phyloP scores from a whole-genome alignment of 1,140 invertebrate genomes.

The Drosophila navojoa region DNA sequence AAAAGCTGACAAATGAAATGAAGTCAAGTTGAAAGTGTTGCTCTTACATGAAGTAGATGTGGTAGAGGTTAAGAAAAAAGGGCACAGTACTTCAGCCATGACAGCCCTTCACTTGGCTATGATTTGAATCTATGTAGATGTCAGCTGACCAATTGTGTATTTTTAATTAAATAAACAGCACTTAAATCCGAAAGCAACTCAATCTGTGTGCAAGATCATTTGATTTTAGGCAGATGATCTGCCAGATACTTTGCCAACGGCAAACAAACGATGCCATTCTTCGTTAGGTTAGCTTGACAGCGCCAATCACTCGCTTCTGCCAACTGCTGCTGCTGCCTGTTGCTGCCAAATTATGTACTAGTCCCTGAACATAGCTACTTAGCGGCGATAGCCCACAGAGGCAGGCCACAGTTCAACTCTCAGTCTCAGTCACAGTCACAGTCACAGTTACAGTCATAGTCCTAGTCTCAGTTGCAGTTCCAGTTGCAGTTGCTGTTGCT shows the following conservation, averaged over 20 bases:
- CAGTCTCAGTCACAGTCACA: slow-evolving; percentile 1
- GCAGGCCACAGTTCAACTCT: slow-evolving; percentile 51
- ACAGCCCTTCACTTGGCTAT: no score
- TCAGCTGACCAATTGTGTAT: no score
- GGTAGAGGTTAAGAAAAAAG: no score
- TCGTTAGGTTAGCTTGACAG: slow-evolving; percentile 30
- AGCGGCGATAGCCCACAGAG: slow-evolving; percentile 38
- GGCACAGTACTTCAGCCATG: no score
- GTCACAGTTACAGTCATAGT: slow-evolving; percentile 15
- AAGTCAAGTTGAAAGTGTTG: no score
- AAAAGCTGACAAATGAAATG: slow-evolving; percentile 18
- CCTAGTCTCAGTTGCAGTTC: slow-evolving; percentile 38
- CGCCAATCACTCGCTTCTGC: slow-evolving; percentile 41
- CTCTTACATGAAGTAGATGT: no score
- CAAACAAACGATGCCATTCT: slow-evolving; percentile 11
- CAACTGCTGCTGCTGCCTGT: slow-evolving; percentile 11
- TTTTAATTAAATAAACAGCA: not conserved
- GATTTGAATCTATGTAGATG: no score
- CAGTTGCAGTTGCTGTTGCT: slow-evolving; percentile 19
- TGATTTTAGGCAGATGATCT: not conserved
- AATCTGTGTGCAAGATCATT: slow-evolving; percentile 27
- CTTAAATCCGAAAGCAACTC: slow-evolving; percentile 27
- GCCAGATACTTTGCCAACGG: not conserved
- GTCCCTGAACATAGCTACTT: slow-evolving; percentile 27
- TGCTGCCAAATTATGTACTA: slow-evolving; percentile 71